Conservation (phyloP, 2,113 vertebrate species). For the Sylvicapra grimmia region DNA sequence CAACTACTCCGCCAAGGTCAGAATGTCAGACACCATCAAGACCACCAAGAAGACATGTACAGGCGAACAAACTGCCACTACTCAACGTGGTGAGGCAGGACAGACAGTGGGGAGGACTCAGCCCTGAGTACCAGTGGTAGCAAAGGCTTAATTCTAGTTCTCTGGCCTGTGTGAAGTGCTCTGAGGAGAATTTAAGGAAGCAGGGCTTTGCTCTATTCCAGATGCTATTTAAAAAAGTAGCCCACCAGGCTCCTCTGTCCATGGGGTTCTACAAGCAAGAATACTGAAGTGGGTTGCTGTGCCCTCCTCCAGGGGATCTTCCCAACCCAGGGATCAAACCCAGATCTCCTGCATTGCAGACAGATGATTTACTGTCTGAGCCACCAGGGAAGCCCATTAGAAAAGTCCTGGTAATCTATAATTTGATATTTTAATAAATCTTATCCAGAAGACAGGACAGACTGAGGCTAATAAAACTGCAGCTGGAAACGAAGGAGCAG, state of each 20-base stretch:
- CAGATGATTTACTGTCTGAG: neutral
- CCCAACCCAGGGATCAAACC: neutral
- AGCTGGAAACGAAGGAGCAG: neutral
- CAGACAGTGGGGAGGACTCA: neutral
- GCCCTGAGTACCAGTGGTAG: too few species aligned
- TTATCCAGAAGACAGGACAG: neutral
- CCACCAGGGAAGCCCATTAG: neutral
- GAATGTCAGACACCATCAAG: neutral
- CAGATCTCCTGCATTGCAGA: neutral
- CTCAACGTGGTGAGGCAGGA: neutral
- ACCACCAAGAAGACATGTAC: neutral
- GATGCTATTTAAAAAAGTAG: neutral
- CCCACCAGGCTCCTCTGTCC: neutral
- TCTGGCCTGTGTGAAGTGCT: neutral
- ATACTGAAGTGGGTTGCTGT: neutral
- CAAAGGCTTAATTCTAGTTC: neutral
- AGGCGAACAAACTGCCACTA: neutral
- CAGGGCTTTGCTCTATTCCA: neutral
- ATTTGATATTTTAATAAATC: neutral
- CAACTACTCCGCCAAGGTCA: neutral
- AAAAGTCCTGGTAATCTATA: neutral
- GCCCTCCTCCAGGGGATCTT: neutral
- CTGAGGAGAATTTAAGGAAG: neutral
- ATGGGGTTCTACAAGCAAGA: neutral
- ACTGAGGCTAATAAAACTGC: neutral